phyloP scores from a whole-genome alignment of 2,888 invertebrate genomes.

The Hemithea aestivaria region DNA sequence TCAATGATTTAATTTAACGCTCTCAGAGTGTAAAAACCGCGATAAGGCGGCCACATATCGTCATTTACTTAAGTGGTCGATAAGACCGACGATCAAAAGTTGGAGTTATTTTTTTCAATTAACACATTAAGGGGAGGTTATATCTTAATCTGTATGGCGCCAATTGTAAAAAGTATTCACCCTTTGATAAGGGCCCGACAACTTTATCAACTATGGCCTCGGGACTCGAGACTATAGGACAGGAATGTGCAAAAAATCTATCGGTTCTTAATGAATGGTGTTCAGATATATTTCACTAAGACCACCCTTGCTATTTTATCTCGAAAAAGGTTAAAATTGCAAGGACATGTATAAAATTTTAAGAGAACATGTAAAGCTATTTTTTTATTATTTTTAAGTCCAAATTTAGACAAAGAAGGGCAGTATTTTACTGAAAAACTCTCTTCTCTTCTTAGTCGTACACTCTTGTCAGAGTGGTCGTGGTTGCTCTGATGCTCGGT shows the following conservation, averaged over 20 bases:
- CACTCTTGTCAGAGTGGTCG: too few species aligned
- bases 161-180: conserved; percentile 67
- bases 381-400: too few species aligned
- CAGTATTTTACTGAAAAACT: too few species aligned
- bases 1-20: conserved; percentile 55
- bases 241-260: conserved; percentile 64
- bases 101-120: conserved; percentile 67
- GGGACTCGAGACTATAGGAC: conserved; percentile 50
- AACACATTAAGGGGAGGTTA: conserved; percentile 70
- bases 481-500: too few species aligned
- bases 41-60: conserved; percentile 56
- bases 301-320: conserved; percentile 47
- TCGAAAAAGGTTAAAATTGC: conserved; percentile 5
- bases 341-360: too few species aligned
- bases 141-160: conserved; percentile 76
- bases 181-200: conserved; percentile 63
- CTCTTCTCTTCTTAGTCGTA: too few species aligned
- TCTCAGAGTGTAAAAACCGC: conserved; percentile 63
- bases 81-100: conserved; percentile 48
- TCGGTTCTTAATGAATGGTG: conserved; percentile 51
- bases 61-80: conserved; percentile 67
- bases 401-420: too few species aligned
- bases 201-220: conserved; percentile 61
- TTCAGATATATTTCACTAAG: conserved; percentile 36
- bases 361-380: too few species aligned